These are phyloP conservation scores for Euphonia xanthogaster DNA, from an alignment of 2,797 vertebrate species.

Conservation along the genomic window DNA sequence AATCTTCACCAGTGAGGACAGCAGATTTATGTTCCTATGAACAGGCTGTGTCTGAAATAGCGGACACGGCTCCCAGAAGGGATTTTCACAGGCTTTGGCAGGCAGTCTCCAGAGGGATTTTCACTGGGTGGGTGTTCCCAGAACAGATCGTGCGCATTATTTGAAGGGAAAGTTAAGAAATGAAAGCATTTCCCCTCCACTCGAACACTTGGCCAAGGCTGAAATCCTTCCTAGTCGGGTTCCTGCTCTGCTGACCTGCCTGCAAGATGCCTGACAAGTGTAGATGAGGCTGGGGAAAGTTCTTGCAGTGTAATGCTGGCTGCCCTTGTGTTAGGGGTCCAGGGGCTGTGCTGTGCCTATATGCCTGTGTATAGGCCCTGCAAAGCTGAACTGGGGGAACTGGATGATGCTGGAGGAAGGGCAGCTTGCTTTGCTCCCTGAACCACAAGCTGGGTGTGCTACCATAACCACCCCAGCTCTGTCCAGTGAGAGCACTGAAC, in stretches of 20 bases:
- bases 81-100: constrained; percentile 71
- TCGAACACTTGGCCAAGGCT: not conserved
- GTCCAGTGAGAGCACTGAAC: rapidly evolving
- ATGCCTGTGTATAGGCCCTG: too few species aligned
- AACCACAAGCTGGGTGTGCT: not conserved
- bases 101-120: constrained; percentile 52
- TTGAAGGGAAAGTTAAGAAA: constrained; percentile 59
- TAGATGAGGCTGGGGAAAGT: not conserved
- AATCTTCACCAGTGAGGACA: constrained; percentile 64
- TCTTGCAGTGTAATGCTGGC: not conserved
- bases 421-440: not conserved
- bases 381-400: not conserved
- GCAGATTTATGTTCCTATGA: constrained; percentile 65
- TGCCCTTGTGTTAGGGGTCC: not conserved
- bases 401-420: not conserved
- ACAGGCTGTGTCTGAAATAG: constrained; percentile 66
- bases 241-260: not conserved
- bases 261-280: not conserved
- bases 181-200: constrained; percentile 4
- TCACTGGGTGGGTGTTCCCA: constrained; percentile 53
- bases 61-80: constrained; percentile 38
- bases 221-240: not conserved
- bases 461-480: not conserved
- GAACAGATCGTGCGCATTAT: constrained; percentile 10
- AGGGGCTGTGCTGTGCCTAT: not conserved